phyloP scores from a whole-genome alignment of 1,140 invertebrate genomes.

The Tribolium madens region DNA sequence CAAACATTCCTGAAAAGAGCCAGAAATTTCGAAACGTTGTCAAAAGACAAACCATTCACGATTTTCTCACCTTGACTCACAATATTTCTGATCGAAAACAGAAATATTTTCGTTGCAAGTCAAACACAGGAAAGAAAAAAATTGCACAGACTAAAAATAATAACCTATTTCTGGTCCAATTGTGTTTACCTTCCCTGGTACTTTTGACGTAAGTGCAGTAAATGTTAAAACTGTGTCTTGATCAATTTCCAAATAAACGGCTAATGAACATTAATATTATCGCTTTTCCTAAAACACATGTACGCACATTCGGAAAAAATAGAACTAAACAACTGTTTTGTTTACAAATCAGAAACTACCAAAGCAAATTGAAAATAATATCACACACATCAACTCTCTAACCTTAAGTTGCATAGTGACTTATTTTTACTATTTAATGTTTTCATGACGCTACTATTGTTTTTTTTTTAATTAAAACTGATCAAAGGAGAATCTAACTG shows the following conservation, averaged over 20 bases:
- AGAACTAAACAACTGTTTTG: background rate
- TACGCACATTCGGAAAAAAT: slow-evolving; percentile 3
- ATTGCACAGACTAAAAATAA: slow-evolving; percentile 6
- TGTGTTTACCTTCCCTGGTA: slow-evolving; percentile 26
- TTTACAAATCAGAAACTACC: background rate
- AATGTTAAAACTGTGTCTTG: slow-evolving; percentile 3
- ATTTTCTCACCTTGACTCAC: slow-evolving; percentile 39
- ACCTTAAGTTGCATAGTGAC: too few species aligned
- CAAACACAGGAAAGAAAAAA: slow-evolving; percentile 9
- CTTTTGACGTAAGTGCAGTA: slow-evolving; percentile 18
- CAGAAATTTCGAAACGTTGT: slow-evolving; percentile 9
- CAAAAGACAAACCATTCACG: slow-evolving; percentile 5
- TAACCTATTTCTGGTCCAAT: slow-evolving; percentile 7
- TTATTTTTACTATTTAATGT: background rate
- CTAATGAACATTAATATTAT: slow-evolving; percentile 14
- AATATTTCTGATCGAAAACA: background rate
- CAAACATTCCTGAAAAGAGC: slow-evolving; percentile 13
- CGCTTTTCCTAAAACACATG: background rate
- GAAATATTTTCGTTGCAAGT: background rate
- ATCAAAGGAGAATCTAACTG: too few species aligned
- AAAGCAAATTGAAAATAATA: slow-evolving; percentile 12
- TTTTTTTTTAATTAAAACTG: too few species aligned
- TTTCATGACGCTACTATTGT: background rate
- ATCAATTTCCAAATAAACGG: slow-evolving; percentile 10
- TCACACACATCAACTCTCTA: background rate